phyloP scores from a whole-genome alignment of 2,113 vertebrate genomes.

The Paralichthys olivaceus region DNA sequence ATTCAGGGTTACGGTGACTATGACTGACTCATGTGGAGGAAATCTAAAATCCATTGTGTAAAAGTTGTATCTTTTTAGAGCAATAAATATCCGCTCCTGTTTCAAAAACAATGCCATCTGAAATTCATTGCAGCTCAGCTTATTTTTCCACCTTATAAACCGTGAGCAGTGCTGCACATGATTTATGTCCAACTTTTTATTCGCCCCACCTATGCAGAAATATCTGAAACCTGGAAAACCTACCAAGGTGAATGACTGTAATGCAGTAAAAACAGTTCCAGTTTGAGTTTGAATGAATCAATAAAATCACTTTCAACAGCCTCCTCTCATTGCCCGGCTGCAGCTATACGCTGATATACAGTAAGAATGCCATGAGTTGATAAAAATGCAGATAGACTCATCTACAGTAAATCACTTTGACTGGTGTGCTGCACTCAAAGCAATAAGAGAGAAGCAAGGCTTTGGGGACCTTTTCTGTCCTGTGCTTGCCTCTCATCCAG shows the following conservation, averaged over 20 bases:
- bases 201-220: not conserved
- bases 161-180: not conserved
- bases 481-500: conserved; percentile 14
- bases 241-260: not conserved
- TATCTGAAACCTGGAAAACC: not conserved
- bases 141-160: not conserved
- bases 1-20: too few species aligned
- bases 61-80: not conserved
- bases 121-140: not conserved
- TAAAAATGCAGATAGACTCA: conserved; percentile 17
- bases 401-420: conserved; percentile 1
- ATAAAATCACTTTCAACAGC: conserved; percentile 22
- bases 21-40: not conserved
- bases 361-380: not conserved
- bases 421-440: conserved; percentile 1
- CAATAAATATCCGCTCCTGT: not conserved
- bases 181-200: not conserved
- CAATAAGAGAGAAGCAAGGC: conserved; percentile 15
- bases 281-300: conserved; percentile 19
- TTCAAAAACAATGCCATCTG: not conserved
- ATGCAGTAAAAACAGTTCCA: conserved; percentile 5
- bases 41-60: not conserved
- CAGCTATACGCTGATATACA: not conserved
- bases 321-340: not conserved
- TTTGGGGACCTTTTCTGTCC: conserved; percentile 10